Evolutionary conservation across 2,113 vertebrate genomes (phyloP), one percentile per base, ranked within the genome.

Genomic region (Ginglymostoma cirratum): DNA sequence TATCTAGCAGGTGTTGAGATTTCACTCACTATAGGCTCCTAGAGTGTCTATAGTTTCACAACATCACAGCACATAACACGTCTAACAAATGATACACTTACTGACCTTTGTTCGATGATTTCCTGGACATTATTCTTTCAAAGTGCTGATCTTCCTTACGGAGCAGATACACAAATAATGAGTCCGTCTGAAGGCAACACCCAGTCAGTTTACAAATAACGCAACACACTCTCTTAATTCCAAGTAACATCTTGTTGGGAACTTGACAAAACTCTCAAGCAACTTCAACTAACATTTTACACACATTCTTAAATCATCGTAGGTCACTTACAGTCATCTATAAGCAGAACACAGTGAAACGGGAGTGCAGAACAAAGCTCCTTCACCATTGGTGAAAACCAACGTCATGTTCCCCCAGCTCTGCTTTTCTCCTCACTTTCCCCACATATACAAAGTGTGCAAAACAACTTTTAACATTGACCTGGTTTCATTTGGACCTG

Each of bases 41-140:
- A 95, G 67, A 95, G 42, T 76, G 94, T 52, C 94, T 95, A 95
- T 72, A 95, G 94, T 52, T 48, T 95, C 48, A 95, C 94, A 95
- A 76, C 52, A 76, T 95, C 94, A 95, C 69, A 95, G 94, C 94
- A 95, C 69, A 52, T 95, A 95, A 95, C 69, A 94, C 70, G 67
- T 95, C 94, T 48, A 76, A 95, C 67, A 93, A 95, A 95, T 95
- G 94, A 42, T 72, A 95, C 69, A 95, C 45, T 95, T 72, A 95
- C 27, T 95, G 94, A 95, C 38, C 52, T 95, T 52, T 34, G 69
- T 95, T 95, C 24, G 45, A 95, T 45, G 24, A 72, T 95, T 94
- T 69, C 94, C 72, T 95, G 94, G 69, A 95, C 67, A 76, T 95
- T 72, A 72, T 48, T 70, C 94, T 95, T 95, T 95, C 94, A 95